These are phyloP conservation scores for Thalassophryne amazonica DNA, from an alignment of 2,797 vertebrate genomes.

Conservation along the genomic window DNA sequence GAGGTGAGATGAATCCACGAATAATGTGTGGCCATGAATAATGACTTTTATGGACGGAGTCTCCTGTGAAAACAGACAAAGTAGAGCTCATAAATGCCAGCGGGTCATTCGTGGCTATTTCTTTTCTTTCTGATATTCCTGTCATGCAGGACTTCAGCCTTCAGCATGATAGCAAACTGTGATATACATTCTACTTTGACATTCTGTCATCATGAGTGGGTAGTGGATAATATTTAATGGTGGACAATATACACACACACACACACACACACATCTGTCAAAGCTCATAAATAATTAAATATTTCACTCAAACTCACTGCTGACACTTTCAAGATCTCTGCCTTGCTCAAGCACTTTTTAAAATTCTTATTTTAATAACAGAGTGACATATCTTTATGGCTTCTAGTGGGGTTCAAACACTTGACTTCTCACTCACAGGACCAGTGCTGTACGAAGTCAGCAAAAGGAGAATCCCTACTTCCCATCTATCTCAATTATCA, in stretches of 20 bases:
- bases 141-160: constrained; percentile 26
- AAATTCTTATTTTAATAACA: no score
- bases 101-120: constrained; percentile 34
- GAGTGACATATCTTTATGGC: no score
- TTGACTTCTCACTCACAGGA: no score
- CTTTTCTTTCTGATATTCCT: constrained; percentile 61
- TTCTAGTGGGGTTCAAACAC: no score
- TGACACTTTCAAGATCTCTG: no score
- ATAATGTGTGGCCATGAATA: constrained; percentile 67
- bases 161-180: constrained; percentile 5
- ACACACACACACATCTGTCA: background rate
- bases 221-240: background rate
- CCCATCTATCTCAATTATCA: no score
- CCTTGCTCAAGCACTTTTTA: no score
- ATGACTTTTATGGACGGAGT: constrained; percentile 72
- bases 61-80: constrained; percentile 56
- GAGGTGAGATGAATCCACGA: no score
- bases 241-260: background rate
- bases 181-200: constrained; percentile 4
- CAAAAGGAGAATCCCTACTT: no score
- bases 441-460: no score
- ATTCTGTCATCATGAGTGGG: background rate
- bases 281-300: background rate
- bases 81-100: constrained; percentile 49
- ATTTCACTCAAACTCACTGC: background rate